phyloP scores from a whole-genome alignment of 2,888 invertebrate species.

The Lasioglossum vierecki region DNA sequence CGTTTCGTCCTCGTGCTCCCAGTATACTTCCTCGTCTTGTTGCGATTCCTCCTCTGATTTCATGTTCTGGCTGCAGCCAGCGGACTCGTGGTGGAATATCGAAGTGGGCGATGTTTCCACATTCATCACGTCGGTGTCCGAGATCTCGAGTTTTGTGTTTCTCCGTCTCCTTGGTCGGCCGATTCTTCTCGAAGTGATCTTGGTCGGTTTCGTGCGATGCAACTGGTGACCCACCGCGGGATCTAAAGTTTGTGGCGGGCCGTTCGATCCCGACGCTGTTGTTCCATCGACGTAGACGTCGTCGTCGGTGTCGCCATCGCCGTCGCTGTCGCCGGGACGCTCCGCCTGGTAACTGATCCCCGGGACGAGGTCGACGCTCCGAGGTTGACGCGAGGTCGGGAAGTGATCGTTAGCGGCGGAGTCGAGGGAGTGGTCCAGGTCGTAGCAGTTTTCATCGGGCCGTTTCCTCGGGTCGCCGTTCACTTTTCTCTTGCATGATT shows the following conservation, averaged over 20 bases:
- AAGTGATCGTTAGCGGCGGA: not conserved
- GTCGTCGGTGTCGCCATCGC: not conserved
- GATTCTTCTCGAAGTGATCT: not conserved
- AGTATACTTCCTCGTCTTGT: not conserved
- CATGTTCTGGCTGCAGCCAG: not conserved
- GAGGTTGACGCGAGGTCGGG: not conserved
- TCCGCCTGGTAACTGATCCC: not conserved
- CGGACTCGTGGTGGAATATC: not conserved
- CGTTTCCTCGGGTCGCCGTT: not conserved
- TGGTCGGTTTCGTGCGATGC: not conserved
- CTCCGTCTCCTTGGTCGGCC: not conserved
- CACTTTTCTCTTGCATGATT: slow-evolving; percentile 22
- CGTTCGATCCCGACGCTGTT: not conserved
- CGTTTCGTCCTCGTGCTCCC: not conserved
- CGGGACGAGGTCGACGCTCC: not conserved
- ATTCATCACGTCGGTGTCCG: not conserved
- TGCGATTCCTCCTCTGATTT: not conserved
- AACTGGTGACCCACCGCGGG: not conserved
- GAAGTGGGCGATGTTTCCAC: not conserved
- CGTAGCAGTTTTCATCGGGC: not conserved
- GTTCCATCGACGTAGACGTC: not conserved
- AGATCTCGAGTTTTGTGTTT: not conserved
- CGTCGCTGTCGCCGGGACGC: not conserved
- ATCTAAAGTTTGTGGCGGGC: not conserved
- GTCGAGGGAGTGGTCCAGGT: not conserved